phyloP scores from a whole-genome alignment of 2,888 invertebrate species.

The Watsonalla cultraria region DNA sequence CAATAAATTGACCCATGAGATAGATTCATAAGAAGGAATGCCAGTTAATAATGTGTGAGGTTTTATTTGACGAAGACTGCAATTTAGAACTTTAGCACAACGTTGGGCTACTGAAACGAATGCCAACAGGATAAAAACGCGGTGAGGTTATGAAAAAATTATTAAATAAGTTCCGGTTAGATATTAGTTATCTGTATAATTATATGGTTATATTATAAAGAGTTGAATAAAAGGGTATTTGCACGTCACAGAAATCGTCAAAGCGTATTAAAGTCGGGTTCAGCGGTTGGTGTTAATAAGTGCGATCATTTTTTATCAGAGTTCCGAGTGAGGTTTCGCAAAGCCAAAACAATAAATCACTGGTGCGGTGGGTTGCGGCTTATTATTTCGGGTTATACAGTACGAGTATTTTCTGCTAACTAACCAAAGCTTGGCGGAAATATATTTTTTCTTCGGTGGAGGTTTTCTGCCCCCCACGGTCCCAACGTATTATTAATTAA shows the following conservation, averaged over 20 bases:
- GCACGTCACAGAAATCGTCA: constrained; percentile 40
- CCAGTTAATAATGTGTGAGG: no score
- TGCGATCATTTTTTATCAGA: constrained; percentile 72
- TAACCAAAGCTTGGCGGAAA: constrained; percentile 56
- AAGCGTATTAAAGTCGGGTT: constrained; percentile 59
- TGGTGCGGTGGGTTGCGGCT: constrained; percentile 56
- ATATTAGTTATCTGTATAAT: no score
- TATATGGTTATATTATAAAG: constrained; percentile 10
- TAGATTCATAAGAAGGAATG: no score
- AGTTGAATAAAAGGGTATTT: constrained; percentile 34
- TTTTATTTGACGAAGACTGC: no score
- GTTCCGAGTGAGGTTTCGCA: constrained; percentile 69
- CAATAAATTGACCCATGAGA: no score
- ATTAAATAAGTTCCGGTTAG: no score
- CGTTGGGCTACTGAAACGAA: no score
- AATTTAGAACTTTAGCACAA: no score
- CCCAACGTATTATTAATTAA: constrained; percentile 64
- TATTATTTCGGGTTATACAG: constrained; percentile 68
- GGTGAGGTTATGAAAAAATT: no score
- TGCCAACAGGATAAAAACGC: no score
- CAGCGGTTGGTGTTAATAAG: constrained; percentile 67
- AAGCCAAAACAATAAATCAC: constrained; percentile 75
- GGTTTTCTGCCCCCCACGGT: constrained; percentile 29
- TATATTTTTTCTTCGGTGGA: constrained; percentile 52
- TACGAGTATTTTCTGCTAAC: constrained; percentile 58